Evolutionary conservation across 2,888 invertebrate genomes (phyloP).

Genomic region (Ischnura elegans): DNA sequence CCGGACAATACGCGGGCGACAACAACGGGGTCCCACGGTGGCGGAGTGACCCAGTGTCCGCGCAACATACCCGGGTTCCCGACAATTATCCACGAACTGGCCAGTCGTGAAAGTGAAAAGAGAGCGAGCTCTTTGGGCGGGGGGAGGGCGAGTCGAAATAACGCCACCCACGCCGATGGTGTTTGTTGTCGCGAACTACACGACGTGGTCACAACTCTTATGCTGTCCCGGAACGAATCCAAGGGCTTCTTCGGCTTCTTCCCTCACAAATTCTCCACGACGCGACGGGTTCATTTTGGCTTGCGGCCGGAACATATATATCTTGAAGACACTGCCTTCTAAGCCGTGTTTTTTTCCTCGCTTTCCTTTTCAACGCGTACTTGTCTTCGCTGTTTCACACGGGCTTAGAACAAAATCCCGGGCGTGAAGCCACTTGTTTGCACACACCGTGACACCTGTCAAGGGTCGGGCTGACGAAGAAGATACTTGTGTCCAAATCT

Average conservation of each 20-base stretch:
- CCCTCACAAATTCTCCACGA: background rate
- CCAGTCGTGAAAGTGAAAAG: constrained; percentile 5
- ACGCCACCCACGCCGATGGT: background rate
- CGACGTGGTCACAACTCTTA: background rate
- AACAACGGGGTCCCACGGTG: background rate
- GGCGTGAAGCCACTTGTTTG: background rate
- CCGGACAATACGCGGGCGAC: background rate
- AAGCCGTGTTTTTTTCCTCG: background rate
- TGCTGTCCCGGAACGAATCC: background rate
- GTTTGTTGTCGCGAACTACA: background rate
- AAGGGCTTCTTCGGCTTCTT: background rate
- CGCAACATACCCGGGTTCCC: background rate
- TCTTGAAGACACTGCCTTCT: background rate
- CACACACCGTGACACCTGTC: background rate
- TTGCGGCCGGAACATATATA: background rate
- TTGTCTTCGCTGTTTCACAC: background rate
- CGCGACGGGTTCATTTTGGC: constrained; percentile 1
- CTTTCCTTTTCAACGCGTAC: background rate
- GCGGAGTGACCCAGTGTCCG: background rate
- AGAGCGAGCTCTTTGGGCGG: background rate
- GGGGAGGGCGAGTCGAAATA: background rate
- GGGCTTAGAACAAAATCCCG: background rate
- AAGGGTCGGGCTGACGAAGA: background rate
- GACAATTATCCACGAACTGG: background rate
- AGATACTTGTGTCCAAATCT: background rate